phyloP scores from a whole-genome alignment of 2,797 vertebrate species.

The Novumbra hubbsi region DNA sequence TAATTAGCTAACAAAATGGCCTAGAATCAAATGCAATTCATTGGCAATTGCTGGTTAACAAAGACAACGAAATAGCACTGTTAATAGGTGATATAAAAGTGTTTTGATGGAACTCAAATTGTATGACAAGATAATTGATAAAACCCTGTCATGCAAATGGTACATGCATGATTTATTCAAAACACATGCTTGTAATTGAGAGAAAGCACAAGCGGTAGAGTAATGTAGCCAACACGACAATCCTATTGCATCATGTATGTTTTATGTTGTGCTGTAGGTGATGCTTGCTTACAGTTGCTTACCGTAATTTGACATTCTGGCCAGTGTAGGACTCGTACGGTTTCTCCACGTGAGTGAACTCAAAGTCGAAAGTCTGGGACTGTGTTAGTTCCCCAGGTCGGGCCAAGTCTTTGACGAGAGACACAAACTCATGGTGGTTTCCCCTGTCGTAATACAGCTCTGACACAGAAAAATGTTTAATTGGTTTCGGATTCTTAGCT shows the following conservation, averaged over 20 bases:
- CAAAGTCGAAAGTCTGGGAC: slow-evolving; percentile 93
- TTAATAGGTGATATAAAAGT: background rate
- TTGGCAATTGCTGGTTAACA: background rate
- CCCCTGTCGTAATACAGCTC: slow-evolving; percentile 96
- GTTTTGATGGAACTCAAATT: background rate
- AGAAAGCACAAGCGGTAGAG: too few species aligned
- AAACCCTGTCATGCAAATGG: background rate
- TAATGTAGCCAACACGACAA: background rate
- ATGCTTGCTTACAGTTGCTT: slow-evolving; percentile 39
- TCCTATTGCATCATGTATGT: background rate
- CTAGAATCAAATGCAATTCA: too few species aligned
- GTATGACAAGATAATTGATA: background rate
- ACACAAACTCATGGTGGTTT: slow-evolving; percentile 97
- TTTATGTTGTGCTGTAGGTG: too few species aligned
- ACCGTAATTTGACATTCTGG: slow-evolving; percentile 95
- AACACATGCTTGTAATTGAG: too few species aligned
- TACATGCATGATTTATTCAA: too few species aligned
- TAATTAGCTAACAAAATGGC: too few species aligned
- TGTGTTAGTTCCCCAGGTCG: slow-evolving; percentile 91
- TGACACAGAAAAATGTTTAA: slow-evolving; percentile 50
- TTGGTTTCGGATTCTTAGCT: too few species aligned
- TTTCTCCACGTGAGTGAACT: slow-evolving; percentile 97
- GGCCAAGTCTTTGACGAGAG: slow-evolving; percentile 93
- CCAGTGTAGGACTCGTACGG: slow-evolving; percentile 96
- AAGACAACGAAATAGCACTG: background rate